phyloP scores from a whole-genome alignment of 2,113 vertebrate genomes.

The Herpailurus yagouaroundi region DNA sequence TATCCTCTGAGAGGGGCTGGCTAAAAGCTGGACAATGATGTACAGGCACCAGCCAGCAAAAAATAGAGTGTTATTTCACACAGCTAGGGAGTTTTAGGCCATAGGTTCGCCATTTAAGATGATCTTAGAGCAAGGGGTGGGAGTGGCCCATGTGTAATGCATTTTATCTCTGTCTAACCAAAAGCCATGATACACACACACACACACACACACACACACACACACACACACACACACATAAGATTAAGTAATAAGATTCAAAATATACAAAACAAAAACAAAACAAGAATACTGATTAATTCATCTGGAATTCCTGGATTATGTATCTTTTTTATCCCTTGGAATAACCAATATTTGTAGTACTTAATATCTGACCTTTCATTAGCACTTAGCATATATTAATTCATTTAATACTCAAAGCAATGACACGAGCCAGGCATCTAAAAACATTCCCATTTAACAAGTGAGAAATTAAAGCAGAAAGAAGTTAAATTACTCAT shows the following conservation, averaged over 20 bases:
- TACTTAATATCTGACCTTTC: not conserved
- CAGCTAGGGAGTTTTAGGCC: not conserved
- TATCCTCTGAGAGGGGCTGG: slow-evolving; percentile 17
- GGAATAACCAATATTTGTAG: not conserved
- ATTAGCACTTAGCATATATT: not conserved
- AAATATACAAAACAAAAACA: not conserved
- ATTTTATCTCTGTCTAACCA: slow-evolving; percentile 2
- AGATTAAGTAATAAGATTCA: not conserved
- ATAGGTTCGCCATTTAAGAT: not conserved
- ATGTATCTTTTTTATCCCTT: not conserved
- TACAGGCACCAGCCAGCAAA: not conserved
- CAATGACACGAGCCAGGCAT: not conserved
- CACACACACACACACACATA: not conserved
- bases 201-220: no score
- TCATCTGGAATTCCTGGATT: not conserved
- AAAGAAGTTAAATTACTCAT: not conserved
- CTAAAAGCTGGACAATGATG: slow-evolving; percentile 9
- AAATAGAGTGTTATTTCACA: not conserved
- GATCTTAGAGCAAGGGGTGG: not conserved
- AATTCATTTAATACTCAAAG: not conserved
- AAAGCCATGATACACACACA: not conserved
- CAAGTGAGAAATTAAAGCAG: not conserved
- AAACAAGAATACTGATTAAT: not conserved
- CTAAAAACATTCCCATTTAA: not conserved
- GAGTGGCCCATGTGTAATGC: not conserved